phyloP scores from a whole-genome alignment of 2,888 invertebrate genomes.

The Dilophus febrilis region DNA sequence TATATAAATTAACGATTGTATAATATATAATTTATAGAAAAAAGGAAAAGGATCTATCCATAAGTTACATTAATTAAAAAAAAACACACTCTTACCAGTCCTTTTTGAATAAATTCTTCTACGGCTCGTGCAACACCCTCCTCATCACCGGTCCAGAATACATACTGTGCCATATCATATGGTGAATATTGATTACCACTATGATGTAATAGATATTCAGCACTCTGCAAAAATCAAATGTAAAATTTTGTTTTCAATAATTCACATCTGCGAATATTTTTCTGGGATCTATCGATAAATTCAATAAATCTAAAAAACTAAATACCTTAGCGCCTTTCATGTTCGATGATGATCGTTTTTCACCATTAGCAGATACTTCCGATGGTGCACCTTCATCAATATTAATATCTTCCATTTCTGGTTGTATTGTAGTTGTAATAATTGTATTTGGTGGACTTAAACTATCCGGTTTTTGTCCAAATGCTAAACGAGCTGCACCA shows the following conservation, averaged over 20 bases:
- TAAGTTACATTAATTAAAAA: too few species aligned
- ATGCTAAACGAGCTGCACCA: conserved; percentile 39
- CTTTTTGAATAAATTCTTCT: conserved; percentile 59
- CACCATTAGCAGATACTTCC: conserved; percentile 18
- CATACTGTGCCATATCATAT: conserved; percentile 65
- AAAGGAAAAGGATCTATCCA: too few species aligned
- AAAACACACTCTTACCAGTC: conserved; percentile 38
- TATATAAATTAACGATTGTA: not conserved
- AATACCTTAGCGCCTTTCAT: conserved; percentile 24
- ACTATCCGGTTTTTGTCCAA: conserved; percentile 34
- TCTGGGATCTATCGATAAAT: too few species aligned
- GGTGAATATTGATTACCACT: conserved; percentile 53
- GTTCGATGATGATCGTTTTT: conserved; percentile 18
- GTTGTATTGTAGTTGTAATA: conserved; percentile 14
- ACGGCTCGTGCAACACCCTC: conserved; percentile 58
- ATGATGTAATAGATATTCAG: conserved; percentile 29
- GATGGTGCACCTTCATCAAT: conserved; percentile 18
- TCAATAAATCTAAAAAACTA: too few species aligned
- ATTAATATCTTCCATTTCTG: conserved; percentile 17
- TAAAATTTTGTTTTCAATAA: too few species aligned
- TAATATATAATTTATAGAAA: too few species aligned
- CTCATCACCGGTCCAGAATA: conserved; percentile 70
- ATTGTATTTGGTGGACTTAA: conserved; percentile 21
- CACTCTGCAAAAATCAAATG: conserved; percentile 27
- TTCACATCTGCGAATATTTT: too few species aligned